Percentiles rank a stretch among this genome's conserved stretches.
These are phyloP conservation scores for Callipepla californica DNA, from an alignment of 2,113 vertebrate species.

Conservation along the genomic window DNA sequence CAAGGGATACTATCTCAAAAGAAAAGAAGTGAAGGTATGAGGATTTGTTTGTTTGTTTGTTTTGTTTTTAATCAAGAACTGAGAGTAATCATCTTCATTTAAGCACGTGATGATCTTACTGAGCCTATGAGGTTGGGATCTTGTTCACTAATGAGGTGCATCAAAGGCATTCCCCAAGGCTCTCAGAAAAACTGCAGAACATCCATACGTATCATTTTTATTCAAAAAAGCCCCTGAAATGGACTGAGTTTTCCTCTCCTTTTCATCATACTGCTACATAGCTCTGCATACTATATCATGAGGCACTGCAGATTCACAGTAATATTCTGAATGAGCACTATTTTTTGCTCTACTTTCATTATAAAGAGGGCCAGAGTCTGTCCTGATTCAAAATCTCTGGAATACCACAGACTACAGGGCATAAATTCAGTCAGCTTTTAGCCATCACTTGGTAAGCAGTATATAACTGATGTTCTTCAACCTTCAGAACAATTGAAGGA, in stretches of 20 bases:
- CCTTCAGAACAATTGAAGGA: slow-evolving; percentile 40
- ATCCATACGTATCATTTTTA: slow-evolving; percentile 37
- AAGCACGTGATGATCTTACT: slow-evolving; percentile 35
- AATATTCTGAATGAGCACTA: slow-evolving; percentile 20
- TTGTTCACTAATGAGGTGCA: slow-evolving; percentile 44
- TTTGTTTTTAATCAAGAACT: neutral
- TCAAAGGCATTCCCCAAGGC: slow-evolving; percentile 52
- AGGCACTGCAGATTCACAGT: neutral
- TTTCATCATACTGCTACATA: neutral
- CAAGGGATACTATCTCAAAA: neutral
- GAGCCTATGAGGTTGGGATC: slow-evolving; percentile 32
- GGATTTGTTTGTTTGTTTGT: neutral
- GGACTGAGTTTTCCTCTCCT: neutral
- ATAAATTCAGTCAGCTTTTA: slow-evolving; percentile 47
- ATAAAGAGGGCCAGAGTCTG: slow-evolving; percentile 31
- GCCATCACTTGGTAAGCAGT: slow-evolving; percentile 21
- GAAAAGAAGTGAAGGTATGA: neutral
- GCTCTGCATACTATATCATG: neutral
- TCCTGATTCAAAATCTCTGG: slow-evolving; percentile 21
- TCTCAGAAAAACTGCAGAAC: slow-evolving; percentile 37
- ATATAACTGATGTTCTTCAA: slow-evolving; percentile 52
- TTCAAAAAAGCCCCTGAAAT: slow-evolving; percentile 15
- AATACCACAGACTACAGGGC: slow-evolving; percentile 2
- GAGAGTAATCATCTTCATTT: slow-evolving; percentile 66
- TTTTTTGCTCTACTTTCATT: slow-evolving; percentile 19